phyloP scores from a whole-genome alignment of 37 sponge, comb jelly and placozoan species.

The Geodia barretti region DNA sequence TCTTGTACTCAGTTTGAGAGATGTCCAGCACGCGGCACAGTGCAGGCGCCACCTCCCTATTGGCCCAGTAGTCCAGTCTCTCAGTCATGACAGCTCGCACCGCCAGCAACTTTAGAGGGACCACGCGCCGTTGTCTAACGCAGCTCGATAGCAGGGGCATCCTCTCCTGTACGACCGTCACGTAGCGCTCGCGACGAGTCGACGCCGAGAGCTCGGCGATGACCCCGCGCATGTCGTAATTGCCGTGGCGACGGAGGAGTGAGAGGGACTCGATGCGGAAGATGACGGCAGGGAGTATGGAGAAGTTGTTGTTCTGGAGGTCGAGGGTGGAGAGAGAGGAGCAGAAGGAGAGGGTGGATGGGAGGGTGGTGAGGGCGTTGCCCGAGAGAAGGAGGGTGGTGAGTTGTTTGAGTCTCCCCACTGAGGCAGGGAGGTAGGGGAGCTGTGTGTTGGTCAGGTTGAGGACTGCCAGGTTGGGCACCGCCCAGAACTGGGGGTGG shows the following conservation, averaged over 20 bases:
- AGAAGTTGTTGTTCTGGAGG: neutral
- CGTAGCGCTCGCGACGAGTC: neutral
- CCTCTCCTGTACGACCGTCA: conserved; percentile 4
- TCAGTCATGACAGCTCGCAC: neutral
- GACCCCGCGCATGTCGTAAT: neutral
- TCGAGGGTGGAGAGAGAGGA: neutral
- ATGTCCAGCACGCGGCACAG: neutral
- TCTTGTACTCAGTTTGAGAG: conserved; percentile 8
- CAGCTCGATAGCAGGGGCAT: neutral
- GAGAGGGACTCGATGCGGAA: neutral
- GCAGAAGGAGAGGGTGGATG: conserved; percentile 14
- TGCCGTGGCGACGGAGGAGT: neutral
- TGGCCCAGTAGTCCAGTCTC: conserved; percentile 9
- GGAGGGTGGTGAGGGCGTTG: conserved; percentile 7
- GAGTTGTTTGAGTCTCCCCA: conserved; percentile 3
- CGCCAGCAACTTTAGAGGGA: conserved; percentile 7
- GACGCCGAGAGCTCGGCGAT: neutral
- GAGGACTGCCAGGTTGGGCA: neutral
- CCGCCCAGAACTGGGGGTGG: conserved; percentile 11
- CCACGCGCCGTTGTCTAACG: neutral
- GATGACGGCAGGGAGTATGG: neutral
- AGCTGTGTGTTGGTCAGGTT: conserved; percentile 6
- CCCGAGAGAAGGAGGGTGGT: neutral
- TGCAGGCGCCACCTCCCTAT: neutral
- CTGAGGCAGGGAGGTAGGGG: neutral